Evolutionary conservation across 2,888 invertebrate species (phyloP), one percentile per base, ranked within the genome.

Genomic region (Brachycybe producta): DNA sequence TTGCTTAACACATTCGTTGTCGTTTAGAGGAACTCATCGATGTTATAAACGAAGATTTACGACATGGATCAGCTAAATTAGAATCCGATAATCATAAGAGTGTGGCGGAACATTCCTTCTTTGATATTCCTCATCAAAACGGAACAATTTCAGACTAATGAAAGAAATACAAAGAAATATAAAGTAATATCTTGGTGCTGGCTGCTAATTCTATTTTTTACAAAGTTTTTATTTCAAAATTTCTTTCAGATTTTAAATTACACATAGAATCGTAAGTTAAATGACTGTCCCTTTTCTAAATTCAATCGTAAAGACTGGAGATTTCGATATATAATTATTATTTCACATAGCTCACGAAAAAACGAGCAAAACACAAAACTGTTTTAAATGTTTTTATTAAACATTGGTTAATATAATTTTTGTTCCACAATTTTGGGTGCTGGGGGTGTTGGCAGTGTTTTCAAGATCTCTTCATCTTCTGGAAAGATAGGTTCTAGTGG

Each of bases 21-120:
- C 54, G 61, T 61, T 51, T 62, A 74, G 84, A 87, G 46, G 81
- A 78, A 19, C 68, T 94, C 49, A 83, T 86, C 59, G 63, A 66
- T 27, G 82, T 80, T 35, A 94, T 95, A 52, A 75, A 81, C 53
- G 70, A 75, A 51, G 94, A 95, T 61, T 90, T 92, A 56, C 63
- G 69, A 3, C 67, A 77, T 57, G 82, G 91, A 0, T 72, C 76
- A 19, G 57, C 68, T 27, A 66, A 70, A 39, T 68, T 91, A 40
- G 77, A 83, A 4, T 63, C 72, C 47, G 65, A 74, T 11, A 70
- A 75, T 42, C 71, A 72, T 59, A 57, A 62, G 42, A 61, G 64
- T 53, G 71, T 74, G 51, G 75, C 74, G 64, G 60, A 61, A 30
- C 67, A 79, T 60, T 59, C 63, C 15, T 80, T 75, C 66, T 79